Evolutionary conservation across 2,797 vertebrate species (phyloP).

Genomic region (Intellagama lesueurii): DNA sequence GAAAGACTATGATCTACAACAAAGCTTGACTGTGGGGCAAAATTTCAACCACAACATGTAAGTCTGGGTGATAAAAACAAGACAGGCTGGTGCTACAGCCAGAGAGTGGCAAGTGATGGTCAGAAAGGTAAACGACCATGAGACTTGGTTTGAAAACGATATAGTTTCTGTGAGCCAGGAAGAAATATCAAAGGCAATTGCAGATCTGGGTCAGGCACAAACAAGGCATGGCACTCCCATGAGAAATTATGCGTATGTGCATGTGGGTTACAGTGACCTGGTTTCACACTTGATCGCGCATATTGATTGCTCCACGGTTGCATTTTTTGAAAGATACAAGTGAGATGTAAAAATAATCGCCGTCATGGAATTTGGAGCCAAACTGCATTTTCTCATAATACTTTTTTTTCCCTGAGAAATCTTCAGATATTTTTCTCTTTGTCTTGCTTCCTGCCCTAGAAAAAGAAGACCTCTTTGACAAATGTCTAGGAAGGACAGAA

Average conservation of each 20-base stretch:
- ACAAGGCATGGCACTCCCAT: constrained; percentile 20
- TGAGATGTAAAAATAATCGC: constrained; percentile 63
- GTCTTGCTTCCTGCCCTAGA: neutral
- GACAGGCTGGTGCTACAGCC: constrained; percentile 56
- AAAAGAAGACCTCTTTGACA: neutral
- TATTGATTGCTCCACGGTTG: constrained; percentile 61
- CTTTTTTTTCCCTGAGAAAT: neutral
- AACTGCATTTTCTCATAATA: constrained; percentile 5
- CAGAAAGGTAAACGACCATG: constrained; percentile 65
- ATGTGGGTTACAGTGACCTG: constrained; percentile 63
- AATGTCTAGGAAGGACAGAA: neutral
- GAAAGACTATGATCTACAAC: constrained; percentile 6
- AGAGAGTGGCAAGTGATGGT: constrained; percentile 31
- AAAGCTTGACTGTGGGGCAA: constrained; percentile 64
- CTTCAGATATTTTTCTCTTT: neutral
- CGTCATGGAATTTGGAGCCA: constrained; percentile 63
- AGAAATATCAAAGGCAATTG: constrained; percentile 64
- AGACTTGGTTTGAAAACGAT: constrained; percentile 56
- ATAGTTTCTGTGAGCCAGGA: constrained; percentile 69
- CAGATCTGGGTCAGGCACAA: constrained; percentile 64
- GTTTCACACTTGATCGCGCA: constrained; percentile 61
- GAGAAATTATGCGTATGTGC: constrained; percentile 10
- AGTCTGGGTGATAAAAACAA: constrained; percentile 43
- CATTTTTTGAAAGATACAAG: constrained; percentile 61
- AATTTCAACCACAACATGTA: constrained; percentile 60